Evolutionary conservation across 2,888 invertebrate species (phyloP).

Genomic region (Rhorus exstirpatorius): DNA sequence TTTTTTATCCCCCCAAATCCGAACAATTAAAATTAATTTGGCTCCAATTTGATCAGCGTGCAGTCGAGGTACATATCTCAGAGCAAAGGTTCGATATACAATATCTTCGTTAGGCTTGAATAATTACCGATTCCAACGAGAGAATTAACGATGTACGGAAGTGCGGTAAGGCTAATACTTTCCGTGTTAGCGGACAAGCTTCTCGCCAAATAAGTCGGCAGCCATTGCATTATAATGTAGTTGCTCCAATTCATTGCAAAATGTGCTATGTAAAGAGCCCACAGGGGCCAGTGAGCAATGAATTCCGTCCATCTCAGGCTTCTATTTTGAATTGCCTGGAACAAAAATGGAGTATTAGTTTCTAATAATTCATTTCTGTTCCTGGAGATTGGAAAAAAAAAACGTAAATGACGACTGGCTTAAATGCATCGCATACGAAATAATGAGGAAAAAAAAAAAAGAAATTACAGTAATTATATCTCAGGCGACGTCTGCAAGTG

Average conservation of each 20-base stretch:
- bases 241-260: slow-evolving; percentile 94
- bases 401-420: not conserved
- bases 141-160: slow-evolving; percentile 92
- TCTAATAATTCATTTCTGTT: no score
- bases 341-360: slow-evolving; percentile 9
- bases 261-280: slow-evolving; percentile 92
- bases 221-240: slow-evolving; percentile 93
- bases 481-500: no score
- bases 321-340: slow-evolving; percentile 87
- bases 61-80: no score
- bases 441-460: no score
- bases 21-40: no score
- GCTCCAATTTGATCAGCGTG: no score
- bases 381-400: no score
- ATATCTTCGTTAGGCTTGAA: not conserved
- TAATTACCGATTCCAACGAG: slow-evolving; percentile 89
- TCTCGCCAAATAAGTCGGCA: slow-evolving; percentile 90
- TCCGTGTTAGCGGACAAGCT: slow-evolving; percentile 90
- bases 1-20: no score
- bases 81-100: no score
- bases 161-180: slow-evolving; percentile 91
- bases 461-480: no score
- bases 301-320: slow-evolving; percentile 90
- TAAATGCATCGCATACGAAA: no score
- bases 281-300: slow-evolving; percentile 90